Conservation (phyloP, 1,140 invertebrate genomes). For the Scaptodrosophila lebanonensis region DNA sequence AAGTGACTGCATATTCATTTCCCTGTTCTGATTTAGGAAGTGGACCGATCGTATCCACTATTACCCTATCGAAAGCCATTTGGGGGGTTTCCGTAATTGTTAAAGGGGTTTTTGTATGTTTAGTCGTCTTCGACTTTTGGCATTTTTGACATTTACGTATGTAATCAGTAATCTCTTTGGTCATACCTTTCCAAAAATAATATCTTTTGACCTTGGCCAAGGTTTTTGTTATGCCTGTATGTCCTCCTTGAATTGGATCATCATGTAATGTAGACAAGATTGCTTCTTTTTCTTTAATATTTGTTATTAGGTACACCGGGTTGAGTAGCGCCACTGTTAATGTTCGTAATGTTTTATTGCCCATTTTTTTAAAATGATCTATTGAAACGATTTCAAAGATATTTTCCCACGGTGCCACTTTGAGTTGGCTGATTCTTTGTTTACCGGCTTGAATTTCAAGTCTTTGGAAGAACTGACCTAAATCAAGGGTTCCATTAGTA, state of each 20-base stretch:
- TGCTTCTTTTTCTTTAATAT: constrained; percentile 20
- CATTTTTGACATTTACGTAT: constrained; percentile 20
- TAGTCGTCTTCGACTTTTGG: constrained; percentile 10
- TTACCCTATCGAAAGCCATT: constrained; percentile 21
- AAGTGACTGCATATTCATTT: constrained; percentile 33
- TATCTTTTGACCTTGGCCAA: constrained; percentile 19
- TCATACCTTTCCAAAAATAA: constrained; percentile 24
- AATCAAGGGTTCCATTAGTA: constrained; percentile 14
- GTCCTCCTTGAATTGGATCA: constrained; percentile 22
- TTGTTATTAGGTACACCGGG: constrained; percentile 8
- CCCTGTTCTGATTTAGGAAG: constrained; percentile 18
- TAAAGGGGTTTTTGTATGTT: constrained; percentile 3
- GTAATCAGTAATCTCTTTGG: constrained; percentile 8
- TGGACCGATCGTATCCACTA: constrained; percentile 28
- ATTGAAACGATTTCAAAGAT: constrained; percentile 19
- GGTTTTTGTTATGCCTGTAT: constrained; percentile 21
- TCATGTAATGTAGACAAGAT: constrained; percentile 22
- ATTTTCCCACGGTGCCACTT: constrained; percentile 19
- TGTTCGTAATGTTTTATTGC: constrained; percentile 15
- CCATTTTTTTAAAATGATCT: constrained; percentile 18
- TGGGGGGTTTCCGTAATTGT: constrained; percentile 11
- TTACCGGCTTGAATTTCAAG: too few species aligned
- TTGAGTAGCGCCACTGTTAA: constrained; percentile 33
- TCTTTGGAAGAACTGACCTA: constrained; percentile 15
- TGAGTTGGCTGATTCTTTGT: constrained; percentile 15